Evolutionary conservation across 2,888 invertebrate genomes (phyloP), one percentile per base, ranked within the genome.

Genomic region (Hedychridium roseum): DNA sequence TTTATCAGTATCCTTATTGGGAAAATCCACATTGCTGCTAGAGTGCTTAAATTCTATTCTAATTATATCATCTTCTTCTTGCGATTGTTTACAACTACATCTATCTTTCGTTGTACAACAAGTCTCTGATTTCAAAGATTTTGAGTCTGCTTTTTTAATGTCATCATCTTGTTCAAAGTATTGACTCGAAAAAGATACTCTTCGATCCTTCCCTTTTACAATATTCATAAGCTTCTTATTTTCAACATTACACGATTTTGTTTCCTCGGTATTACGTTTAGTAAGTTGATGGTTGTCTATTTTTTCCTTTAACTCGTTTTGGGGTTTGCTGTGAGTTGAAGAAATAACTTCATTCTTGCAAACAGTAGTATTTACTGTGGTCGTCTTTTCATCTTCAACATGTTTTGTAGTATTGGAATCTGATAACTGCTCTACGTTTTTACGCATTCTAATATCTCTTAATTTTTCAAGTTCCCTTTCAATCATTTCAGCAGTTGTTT

Each of bases 31-130:
- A 40, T 58, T 38, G 26, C 41, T 40, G 3, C 58, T 46, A 2
- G 73, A 72, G 57, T 76, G 74, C 31, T 49, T 57, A 39, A 76
- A 73, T 46, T 73, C 44, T 42, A 77, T 76, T 45, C 53, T 59
- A 38, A 71, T 48, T n/a, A 61, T 43, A 27, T 70, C 64, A 27
- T 70, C 61, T 9, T 60, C 31, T 50, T 47, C 34, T 49, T 12
- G 5, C 11, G 11, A 5, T 31, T 31, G n/a, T 31, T 31, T 5
- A 7, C n/a, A 4, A 5, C 31, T 11, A 31, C 5, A 5, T 12
- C 4, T 31, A 5, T 12, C n/a, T 31, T 23, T 23, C 23, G 6
- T 5, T 31, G 31, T 31, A 11, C n/a, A n/a, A 12, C 7, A 31
- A 7, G 31, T 5, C n/a, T 5, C 14, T n/a, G n/a, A 12, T 43